These are phyloP conservation scores for Heliconius hortense DNA, from an alignment of 2,888 invertebrate genomes.

Conservation along the genomic window DNA sequence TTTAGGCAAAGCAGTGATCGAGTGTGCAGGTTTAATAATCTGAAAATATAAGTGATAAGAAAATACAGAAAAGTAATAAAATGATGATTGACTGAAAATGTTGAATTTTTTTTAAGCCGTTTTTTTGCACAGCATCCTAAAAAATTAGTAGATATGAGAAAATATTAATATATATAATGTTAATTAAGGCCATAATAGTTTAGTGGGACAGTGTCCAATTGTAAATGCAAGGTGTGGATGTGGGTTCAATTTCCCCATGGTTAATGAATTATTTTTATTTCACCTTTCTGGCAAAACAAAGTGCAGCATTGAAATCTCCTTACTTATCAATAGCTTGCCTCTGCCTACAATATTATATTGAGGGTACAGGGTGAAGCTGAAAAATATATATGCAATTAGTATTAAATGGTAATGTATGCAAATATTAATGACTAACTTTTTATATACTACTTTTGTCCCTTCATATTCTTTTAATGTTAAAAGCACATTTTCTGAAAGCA, in stretches of 20 bases:
- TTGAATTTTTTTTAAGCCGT: too few relatives aligned
- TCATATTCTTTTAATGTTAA: conserved; percentile 78
- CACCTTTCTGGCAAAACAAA: neutral
- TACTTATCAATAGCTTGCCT: neutral
- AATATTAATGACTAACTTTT: conserved; percentile 65
- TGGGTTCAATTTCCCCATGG: too few relatives aligned
- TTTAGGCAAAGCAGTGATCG: conserved; percentile 86
- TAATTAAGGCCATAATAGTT: too few relatives aligned
- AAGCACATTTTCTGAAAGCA: conserved; percentile 80
- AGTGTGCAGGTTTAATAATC: conserved; percentile 81
- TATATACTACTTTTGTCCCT: conserved; percentile 70
- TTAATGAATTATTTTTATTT: too few relatives aligned
- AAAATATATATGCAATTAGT: neutral
- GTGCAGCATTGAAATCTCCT: neutral
- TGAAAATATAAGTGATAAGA: conserved; percentile 52
- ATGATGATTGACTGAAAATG: too few relatives aligned
- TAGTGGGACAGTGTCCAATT: too few relatives aligned
- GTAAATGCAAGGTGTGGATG: too few relatives aligned
- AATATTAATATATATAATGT: too few relatives aligned
- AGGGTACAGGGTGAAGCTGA: neutral
- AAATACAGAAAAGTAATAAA: neutral
- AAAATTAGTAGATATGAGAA: too few relatives aligned
- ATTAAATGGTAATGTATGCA: neutral
- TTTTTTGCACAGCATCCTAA: neutral
- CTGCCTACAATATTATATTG: neutral